These are phyloP conservation scores for Amitus sp. DNA, from an alignment of 2,888 invertebrate species.

Conservation along the genomic window DNA sequence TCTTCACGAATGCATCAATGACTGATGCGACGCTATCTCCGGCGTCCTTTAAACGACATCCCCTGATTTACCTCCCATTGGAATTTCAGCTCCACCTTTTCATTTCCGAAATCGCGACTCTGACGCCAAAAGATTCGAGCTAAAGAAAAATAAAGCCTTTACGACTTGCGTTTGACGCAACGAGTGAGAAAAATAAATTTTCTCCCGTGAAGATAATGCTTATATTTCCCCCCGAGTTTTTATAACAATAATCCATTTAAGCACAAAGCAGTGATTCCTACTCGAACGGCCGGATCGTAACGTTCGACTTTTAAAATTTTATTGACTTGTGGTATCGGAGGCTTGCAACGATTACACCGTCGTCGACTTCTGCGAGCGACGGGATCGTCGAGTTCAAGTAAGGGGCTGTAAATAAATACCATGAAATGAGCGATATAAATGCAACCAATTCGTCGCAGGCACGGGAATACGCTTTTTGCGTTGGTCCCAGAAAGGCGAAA, in stretches of 20 bases:
- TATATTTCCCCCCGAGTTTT: conserved; percentile 6
- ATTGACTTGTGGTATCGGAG: conserved; percentile 21
- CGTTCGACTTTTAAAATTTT: conserved; percentile 38
- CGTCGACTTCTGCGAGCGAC: conserved; percentile 39
- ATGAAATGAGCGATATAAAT: conserved; percentile 58
- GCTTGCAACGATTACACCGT: conserved; percentile 35
- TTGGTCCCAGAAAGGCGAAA: too few relatives aligned
- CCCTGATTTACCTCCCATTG: not conserved
- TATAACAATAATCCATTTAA: conserved; percentile 33
- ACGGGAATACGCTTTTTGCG: conserved; percentile 42
- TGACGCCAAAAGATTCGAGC: too few relatives aligned
- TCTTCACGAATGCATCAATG: conserved; percentile 24
- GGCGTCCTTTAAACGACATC: too few relatives aligned
- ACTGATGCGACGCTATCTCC: conserved; percentile 5
- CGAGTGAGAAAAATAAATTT: not conserved
- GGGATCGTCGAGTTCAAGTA: conserved; percentile 27
- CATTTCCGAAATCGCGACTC: not conserved
- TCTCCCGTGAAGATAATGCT: conserved; percentile 1
- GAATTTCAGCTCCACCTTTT: not conserved
- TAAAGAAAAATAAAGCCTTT: too few relatives aligned
- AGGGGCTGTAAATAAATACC: conserved; percentile 58
- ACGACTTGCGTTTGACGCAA: too few relatives aligned
- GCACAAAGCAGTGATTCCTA: conserved; percentile 5
- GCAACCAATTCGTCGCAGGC: conserved; percentile 58
- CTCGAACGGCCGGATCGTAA: conserved; percentile 27